Percentiles rank a stretch among this genome's conserved stretches.
Conservation (phyloP, 1,140 invertebrate species). For the Drosophila gunungcola region DNA sequence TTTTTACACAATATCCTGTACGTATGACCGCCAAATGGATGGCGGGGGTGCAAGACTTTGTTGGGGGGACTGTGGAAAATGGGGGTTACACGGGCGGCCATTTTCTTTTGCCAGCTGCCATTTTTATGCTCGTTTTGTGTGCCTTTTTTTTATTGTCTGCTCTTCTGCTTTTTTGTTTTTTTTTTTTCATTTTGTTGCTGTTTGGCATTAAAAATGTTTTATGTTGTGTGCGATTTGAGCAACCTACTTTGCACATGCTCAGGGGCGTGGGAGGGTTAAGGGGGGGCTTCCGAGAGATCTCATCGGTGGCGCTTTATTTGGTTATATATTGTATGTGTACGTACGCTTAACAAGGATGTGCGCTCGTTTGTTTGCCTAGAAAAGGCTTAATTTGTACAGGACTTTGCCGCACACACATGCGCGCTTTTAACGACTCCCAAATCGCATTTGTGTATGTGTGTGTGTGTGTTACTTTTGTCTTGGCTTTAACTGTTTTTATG, state of each 20-base stretch:
- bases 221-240: slow-evolving; percentile 82
- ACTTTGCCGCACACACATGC: slow-evolving; percentile 34
- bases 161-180: slow-evolving; percentile 36
- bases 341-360: slow-evolving; percentile 55
- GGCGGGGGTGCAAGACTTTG: slow-evolving; percentile 10
- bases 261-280: slow-evolving; percentile 5
- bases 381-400: slow-evolving; percentile 80
- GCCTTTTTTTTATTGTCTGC: slow-evolving; percentile 50
- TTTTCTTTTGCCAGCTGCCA: slow-evolving; percentile 80
- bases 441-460: slow-evolving; percentile 44
- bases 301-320: slow-evolving; percentile 42
- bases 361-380: slow-evolving; percentile 79
- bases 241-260: slow-evolving; percentile 81
- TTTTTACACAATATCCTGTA: slow-evolving; percentile 82
- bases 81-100: slow-evolving; percentile 60
- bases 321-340: slow-evolving; percentile 47
- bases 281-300: slow-evolving; percentile 26
- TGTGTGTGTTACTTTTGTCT: slow-evolving; percentile 70
- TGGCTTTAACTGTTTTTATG: slow-evolving; percentile 83
- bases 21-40: slow-evolving; percentile 49
- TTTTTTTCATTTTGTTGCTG: slow-evolving; percentile 40
- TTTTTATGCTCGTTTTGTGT: slow-evolving; percentile 77
- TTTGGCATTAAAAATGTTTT: slow-evolving; percentile 83
- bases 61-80: not conserved
- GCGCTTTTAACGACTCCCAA: slow-evolving; percentile 54